Evolutionary conservation across 2,797 vertebrate species (phyloP).

Genomic region (Sebastes steindachneri): DNA sequence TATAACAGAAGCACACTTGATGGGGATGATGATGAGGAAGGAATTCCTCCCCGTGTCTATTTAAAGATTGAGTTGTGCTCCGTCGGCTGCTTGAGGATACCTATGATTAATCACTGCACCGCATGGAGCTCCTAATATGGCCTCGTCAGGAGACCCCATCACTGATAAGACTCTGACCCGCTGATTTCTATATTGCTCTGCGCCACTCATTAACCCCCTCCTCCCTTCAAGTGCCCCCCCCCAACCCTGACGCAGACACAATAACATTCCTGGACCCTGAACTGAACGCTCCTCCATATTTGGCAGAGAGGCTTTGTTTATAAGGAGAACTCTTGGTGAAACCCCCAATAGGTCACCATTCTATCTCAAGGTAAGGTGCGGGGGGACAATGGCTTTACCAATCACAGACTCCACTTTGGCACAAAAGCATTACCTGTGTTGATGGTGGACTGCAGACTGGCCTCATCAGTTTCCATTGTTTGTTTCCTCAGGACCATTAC

Average conservation of each 20-base stretch:
- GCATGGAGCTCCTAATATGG: conserved; percentile 76
- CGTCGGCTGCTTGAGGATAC: conserved; percentile 67
- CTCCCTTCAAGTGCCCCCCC: conserved; percentile 46
- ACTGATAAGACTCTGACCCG: conserved; percentile 68
- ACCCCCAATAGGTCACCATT: conserved; percentile 72
- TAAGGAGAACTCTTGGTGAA: conserved; percentile 74
- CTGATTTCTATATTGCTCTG: conserved; percentile 78
- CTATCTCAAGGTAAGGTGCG: conserved; percentile 77
- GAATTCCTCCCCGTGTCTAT: conserved; percentile 64
- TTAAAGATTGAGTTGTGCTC: conserved; percentile 58
- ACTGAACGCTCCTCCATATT: conserved; percentile 78
- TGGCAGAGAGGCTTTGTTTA: conserved; percentile 79
- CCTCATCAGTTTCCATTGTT: conserved; percentile 25
- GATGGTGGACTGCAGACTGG: neutral
- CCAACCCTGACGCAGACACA: conserved; percentile 68
- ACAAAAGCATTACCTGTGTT: neutral
- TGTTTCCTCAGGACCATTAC: conserved; percentile 55
- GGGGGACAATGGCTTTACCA: conserved; percentile 17
- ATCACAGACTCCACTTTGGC: neutral
- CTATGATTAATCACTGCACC: conserved; percentile 68
- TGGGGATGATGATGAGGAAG: conserved; percentile 36
- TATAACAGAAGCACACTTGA: conserved; percentile 34
- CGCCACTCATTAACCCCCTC: conserved; percentile 69
- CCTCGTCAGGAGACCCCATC: conserved; percentile 50
- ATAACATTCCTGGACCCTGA: conserved; percentile 75